Percentiles rank a stretch among this genome's conserved stretches.
Evolutionary conservation across 2,888 invertebrate species (phyloP).

Genomic region (Xestia rhomboidea): DNA sequence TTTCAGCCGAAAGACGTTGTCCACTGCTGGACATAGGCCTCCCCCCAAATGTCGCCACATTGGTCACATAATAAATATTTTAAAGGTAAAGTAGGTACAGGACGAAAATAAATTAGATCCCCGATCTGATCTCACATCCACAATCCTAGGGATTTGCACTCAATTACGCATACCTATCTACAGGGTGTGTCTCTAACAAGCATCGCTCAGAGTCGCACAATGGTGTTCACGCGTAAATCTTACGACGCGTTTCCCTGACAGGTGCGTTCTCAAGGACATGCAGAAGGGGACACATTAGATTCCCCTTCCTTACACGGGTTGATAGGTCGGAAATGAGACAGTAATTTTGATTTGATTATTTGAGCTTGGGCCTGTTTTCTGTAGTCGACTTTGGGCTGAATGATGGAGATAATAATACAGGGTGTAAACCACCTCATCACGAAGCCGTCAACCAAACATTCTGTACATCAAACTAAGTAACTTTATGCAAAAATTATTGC

Average conservation of each 20-base stretch:
- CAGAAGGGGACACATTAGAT: constrained; percentile 14
- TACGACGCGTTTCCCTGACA: constrained; percentile 33
- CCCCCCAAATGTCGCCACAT: no score
- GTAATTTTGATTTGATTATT: constrained; percentile 5
- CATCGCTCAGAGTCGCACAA: constrained; percentile 17
- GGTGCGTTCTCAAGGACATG: constrained; percentile 23
- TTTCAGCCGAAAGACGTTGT: no score
- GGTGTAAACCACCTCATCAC: no score
- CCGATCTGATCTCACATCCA: background rate
- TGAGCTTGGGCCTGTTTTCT: background rate
- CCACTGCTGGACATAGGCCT: no score
- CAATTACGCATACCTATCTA: background rate
- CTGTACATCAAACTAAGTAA: no score
- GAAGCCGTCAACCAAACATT: no score
- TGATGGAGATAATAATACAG: background rate
- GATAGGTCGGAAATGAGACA: background rate
- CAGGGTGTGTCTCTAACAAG: constrained; percentile 3
- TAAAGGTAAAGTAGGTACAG: background rate
- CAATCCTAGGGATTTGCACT: background rate
- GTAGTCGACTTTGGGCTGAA: background rate
- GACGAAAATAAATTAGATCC: background rate
- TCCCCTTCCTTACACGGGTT: background rate
- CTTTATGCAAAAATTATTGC: no score
- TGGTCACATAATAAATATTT: background rate
- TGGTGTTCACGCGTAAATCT: constrained; percentile 30